Evolutionary conservation across 1,140 invertebrate species (phyloP).

Genomic region (Sinonovacula constricta): DNA sequence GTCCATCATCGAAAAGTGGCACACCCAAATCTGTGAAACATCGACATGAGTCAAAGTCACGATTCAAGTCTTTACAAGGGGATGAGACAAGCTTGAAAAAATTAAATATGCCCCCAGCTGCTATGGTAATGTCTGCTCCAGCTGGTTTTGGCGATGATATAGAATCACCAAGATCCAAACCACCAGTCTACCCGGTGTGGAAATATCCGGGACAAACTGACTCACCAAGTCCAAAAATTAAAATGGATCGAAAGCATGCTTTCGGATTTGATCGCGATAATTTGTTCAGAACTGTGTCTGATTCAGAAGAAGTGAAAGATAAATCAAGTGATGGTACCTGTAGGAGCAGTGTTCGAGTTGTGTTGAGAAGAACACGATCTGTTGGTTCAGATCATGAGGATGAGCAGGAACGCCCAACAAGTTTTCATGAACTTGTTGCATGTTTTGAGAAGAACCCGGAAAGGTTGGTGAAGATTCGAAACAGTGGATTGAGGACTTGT

Average conservation of each 20-base stretch:
- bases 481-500: conserved; percentile 63
- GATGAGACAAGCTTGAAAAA: conserved; percentile 45
- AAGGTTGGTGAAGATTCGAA: conserved; percentile 46
- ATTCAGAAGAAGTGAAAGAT: not conserved
- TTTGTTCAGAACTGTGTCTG: conserved; percentile 27
- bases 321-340: not conserved
- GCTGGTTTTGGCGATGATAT: conserved; percentile 22
- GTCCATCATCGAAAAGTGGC: conserved; percentile 17
- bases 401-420: conserved; percentile 64
- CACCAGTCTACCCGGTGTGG: conserved; percentile 55
- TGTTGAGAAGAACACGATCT: conserved; percentile 21
- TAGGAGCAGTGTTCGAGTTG: not conserved
- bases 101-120: conserved; percentile 34
- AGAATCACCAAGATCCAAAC: conserved; percentile 51
- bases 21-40: conserved; percentile 53
- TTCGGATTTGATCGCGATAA: conserved; percentile 21
- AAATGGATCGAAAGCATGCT: conserved; percentile 6
- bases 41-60: conserved; percentile 49
- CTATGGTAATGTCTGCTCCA: conserved; percentile 47
- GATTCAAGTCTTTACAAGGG: conserved; percentile 29
- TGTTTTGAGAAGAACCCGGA: conserved; percentile 64
- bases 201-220: conserved; percentile 43
- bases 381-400: conserved; percentile 24
- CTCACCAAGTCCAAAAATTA: conserved; percentile 3
- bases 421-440: conserved; percentile 73